Evolutionary conservation across 2,797 vertebrate genomes (phyloP).

Genomic region (Acanthurus tractus): DNA sequence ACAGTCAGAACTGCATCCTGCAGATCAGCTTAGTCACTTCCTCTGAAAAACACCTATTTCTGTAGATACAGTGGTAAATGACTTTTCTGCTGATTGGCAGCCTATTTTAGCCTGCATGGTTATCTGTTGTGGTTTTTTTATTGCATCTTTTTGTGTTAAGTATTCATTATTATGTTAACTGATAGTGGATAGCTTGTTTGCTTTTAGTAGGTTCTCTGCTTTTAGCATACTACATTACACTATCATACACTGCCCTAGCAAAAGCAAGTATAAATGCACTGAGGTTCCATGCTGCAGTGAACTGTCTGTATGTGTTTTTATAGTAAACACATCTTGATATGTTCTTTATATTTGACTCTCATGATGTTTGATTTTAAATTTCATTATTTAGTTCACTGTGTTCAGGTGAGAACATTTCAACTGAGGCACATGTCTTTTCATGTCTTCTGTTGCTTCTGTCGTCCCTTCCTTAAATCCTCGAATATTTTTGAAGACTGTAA

Average conservation of each 20-base stretch:
- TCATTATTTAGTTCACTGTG: no score
- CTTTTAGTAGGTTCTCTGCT: background rate
- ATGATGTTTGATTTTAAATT: background rate
- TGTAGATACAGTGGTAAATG: background rate
- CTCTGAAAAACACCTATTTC: background rate
- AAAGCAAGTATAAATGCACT: background rate
- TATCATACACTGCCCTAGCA: background rate
- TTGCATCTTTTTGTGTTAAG: no score
- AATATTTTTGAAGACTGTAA: constrained; percentile 14
- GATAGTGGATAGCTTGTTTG: no score
- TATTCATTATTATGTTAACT: no score
- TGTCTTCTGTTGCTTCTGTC: background rate
- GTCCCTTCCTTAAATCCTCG: constrained; percentile 3
- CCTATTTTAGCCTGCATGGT: background rate
- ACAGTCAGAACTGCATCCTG: background rate
- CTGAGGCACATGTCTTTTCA: background rate
- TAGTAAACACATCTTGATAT: background rate
- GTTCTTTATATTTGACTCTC: no score
- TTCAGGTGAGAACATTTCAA: background rate
- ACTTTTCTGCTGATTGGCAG: background rate
- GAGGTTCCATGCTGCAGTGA: background rate
- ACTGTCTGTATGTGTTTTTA: background rate
- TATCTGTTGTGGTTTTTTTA: no score
- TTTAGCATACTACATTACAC: background rate
- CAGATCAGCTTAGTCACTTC: background rate